Evolutionary conservation across 1,140 invertebrate genomes (phyloP).

Genomic region (Bombus superbus): DNA sequence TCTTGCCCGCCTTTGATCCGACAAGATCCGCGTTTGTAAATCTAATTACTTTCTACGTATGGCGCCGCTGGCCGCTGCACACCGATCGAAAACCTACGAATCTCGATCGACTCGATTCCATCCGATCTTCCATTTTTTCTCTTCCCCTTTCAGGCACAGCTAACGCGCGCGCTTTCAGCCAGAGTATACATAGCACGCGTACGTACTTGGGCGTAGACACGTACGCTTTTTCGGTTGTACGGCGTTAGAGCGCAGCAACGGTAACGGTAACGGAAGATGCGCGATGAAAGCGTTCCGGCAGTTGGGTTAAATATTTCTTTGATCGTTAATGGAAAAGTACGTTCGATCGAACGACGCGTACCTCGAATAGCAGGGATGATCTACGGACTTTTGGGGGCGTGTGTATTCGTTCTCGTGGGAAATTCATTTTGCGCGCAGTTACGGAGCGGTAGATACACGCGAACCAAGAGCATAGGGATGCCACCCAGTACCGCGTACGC

Average conservation of each 20-base stretch:
- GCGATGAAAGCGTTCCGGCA: constrained; percentile 34
- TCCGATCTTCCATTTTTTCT: background rate
- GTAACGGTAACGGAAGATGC: background rate
- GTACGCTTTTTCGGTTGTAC: background rate
- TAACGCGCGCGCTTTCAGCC: background rate
- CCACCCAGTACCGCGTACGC: background rate
- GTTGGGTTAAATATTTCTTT: constrained; percentile 27
- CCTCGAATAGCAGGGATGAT: constrained; percentile 31
- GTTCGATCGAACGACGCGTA: constrained; percentile 17
- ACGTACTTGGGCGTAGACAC: background rate
- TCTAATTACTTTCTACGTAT: background rate
- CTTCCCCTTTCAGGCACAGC: background rate
- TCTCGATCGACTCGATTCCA: background rate
- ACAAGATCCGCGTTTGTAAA: too few species aligned
- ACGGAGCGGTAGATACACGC: constrained; percentile 1
- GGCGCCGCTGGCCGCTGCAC: background rate
- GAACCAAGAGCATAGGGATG: constrained; percentile 31
- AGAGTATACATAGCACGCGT: background rate
- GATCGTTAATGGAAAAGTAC: background rate
- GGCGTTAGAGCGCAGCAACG: background rate
- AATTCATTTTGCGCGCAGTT: background rate
- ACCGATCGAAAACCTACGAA: background rate
- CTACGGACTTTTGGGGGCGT: constrained; percentile 37
- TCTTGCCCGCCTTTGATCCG: too few species aligned
- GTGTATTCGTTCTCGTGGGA: background rate